phyloP scores from a whole-genome alignment of 2,113 vertebrate genomes.

The Amblyornis subalaris region DNA sequence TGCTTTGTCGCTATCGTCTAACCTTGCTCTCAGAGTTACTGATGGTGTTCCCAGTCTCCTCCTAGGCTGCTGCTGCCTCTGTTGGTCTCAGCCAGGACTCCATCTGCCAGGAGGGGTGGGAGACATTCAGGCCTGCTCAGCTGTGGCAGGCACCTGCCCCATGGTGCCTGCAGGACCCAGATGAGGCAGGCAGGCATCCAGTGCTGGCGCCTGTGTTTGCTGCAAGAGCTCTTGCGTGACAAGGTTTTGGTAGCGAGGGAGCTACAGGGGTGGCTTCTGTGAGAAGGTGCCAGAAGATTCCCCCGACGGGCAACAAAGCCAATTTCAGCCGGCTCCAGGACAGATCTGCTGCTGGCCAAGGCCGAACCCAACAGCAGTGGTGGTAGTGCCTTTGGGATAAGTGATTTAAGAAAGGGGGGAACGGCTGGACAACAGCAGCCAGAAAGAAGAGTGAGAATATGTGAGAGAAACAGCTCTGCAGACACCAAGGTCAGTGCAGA shows the following conservation, averaged over 20 bases:
- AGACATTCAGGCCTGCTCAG: background rate
- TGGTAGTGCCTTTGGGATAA: background rate
- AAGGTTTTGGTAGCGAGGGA: background rate
- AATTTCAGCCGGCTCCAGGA: background rate
- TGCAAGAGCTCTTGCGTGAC: background rate
- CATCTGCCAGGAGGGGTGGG: background rate
- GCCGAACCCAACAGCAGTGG: accelerated
- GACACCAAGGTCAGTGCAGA: accelerated
- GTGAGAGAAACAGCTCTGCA: accelerated
- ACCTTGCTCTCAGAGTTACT: background rate
- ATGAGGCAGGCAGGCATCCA: background rate
- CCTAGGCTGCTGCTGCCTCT: background rate
- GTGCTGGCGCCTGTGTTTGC: background rate
- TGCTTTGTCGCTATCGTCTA: background rate
- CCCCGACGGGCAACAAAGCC: background rate
- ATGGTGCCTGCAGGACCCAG: accelerated
- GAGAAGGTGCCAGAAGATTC: background rate
- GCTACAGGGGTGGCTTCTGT: background rate
- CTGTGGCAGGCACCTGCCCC: background rate
- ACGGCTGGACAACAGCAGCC: background rate
- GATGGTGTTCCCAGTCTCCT: background rate
- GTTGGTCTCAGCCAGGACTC: background rate
- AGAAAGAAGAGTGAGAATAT: background rate
- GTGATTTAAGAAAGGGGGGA: background rate
- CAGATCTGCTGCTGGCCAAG: background rate